Evolutionary conservation across 2,797 vertebrate species (phyloP).

Genomic region (Rhinogobio ventralis): DNA sequence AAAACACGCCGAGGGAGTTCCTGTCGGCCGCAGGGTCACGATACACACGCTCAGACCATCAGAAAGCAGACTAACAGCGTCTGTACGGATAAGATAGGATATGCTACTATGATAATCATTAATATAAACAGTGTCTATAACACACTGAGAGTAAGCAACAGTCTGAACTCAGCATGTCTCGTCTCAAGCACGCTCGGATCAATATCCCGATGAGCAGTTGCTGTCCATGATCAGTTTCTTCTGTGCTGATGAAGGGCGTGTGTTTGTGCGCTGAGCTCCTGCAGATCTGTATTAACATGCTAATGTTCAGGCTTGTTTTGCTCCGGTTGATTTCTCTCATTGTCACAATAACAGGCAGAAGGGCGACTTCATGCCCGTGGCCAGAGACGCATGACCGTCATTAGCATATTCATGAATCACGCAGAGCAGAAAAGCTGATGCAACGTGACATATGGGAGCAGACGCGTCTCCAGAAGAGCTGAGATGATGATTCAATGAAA

Average conservation of each 20-base stretch:
- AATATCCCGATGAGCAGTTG: not conserved
- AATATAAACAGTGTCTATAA: no score
- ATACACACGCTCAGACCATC: constrained; percentile 18
- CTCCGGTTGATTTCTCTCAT: constrained; percentile 49
- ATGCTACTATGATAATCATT: no score
- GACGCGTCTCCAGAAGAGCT: not conserved
- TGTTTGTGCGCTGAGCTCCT: not conserved
- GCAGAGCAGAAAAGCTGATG: constrained; percentile 42
- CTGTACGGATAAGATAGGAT: no score
- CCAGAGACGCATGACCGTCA: constrained; percentile 57
- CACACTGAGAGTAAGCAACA: no score
- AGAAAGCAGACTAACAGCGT: no score
- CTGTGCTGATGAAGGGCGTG: not conserved
- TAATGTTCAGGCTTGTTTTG: constrained; percentile 52
- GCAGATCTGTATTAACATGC: constrained; percentile 52
- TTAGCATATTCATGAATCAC: constrained; percentile 74
- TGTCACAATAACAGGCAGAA: constrained; percentile 47
- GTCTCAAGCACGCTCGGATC: not conserved
- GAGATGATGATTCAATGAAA: not conserved
- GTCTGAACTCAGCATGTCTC: not conserved
- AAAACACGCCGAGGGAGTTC: constrained; percentile 57
- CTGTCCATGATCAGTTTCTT: not conserved
- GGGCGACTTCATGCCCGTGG: constrained; percentile 52
- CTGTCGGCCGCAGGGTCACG: not conserved
- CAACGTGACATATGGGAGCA: not conserved